phyloP scores from a whole-genome alignment of 2,888 invertebrate species.

The Scelioninae gen. 1 region DNA sequence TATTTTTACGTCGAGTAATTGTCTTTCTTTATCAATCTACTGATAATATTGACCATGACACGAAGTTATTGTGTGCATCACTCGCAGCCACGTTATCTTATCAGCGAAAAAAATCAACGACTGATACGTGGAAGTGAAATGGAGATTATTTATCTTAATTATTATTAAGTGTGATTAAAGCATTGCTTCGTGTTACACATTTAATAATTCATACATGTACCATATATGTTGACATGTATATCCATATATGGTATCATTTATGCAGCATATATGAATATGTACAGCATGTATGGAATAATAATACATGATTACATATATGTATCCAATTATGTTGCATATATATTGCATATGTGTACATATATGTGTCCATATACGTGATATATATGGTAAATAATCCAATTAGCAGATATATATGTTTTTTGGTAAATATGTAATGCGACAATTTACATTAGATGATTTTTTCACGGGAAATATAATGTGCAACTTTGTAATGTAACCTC shows the following conservation, averaged over 20 bases:
- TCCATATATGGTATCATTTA: too few species aligned
- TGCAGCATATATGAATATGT: too few species aligned
- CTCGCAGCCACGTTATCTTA: neutral
- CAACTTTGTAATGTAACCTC: conserved; percentile 28
- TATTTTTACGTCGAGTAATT: conserved; percentile 26
- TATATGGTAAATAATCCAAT: too few species aligned
- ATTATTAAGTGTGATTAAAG: neutral
- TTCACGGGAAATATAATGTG: conserved; percentile 35
- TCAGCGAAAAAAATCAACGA: neutral
- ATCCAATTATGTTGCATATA: too few species aligned
- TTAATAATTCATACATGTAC: too few species aligned
- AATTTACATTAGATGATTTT: neutral
- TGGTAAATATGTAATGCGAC: neutral
- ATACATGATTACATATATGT: too few species aligned
- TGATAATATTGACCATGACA: conserved; percentile 23
- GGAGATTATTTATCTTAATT: neutral
- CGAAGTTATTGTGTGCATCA: neutral
- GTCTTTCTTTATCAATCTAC: conserved; percentile 13
- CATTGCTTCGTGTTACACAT: neutral
- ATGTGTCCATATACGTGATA: too few species aligned
- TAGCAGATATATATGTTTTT: too few species aligned
- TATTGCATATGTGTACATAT: too few species aligned
- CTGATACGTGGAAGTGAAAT: neutral
- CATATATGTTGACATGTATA: too few species aligned
- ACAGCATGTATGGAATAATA: too few species aligned